Conservation (phyloP, 37 sponge, comb jelly and placozoan species). For the Eunapius fragilis region DNA sequence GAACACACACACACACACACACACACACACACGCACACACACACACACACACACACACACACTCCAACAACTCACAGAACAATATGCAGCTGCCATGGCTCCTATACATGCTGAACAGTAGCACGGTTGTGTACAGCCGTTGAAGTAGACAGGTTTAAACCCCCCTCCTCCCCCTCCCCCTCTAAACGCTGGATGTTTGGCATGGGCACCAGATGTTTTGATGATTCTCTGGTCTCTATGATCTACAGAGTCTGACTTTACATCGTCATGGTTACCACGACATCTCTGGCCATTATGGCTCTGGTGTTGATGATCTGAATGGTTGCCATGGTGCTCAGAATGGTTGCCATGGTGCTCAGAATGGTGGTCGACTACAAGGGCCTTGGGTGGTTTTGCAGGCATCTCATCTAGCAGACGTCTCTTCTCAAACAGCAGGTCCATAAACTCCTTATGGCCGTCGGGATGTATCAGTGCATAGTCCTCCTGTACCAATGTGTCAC, state of each 20-base stretch:
- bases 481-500: neutral
- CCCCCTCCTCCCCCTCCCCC: neutral
- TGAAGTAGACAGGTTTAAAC: slow-evolving; percentile 28
- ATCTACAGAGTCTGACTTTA: too few species aligned
- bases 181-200: neutral
- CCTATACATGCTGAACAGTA: slow-evolving; percentile 78
- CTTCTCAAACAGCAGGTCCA: slow-evolving; percentile 64
- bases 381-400: neutral
- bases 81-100: slow-evolving; percentile 55
- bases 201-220: neutral
- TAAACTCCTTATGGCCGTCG: slow-evolving; percentile 41
- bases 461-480: slow-evolving; percentile 42
- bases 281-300: neutral
- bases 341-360: neutral
- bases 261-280: neutral
- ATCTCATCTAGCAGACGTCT: slow-evolving; percentile 21
- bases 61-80: slow-evolving; percentile 16
- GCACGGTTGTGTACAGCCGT: slow-evolving; percentile 34
- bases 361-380: too few species aligned
- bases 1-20: neutral
- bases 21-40: neutral
- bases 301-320: neutral
- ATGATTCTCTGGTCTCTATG: neutral
- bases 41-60: neutral
- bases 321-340: neutral